A percentile compares a stretch with the other conserved stretches of the same genome.
Conservation (phyloP, 1,140 invertebrate species). For the Paralvinella palmiformis region DNA sequence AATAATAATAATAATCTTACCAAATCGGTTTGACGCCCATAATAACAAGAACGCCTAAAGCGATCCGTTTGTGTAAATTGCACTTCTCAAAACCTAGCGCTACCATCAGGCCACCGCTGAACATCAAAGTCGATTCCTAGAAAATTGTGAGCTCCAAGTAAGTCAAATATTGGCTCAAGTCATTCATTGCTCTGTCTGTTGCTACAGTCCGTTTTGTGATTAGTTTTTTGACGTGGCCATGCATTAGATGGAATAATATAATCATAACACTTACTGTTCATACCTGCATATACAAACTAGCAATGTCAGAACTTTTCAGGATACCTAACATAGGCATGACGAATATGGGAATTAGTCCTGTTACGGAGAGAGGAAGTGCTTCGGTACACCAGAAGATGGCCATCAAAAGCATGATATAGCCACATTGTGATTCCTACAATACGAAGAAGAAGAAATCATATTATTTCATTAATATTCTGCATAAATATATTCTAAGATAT, state of each 20-base stretch:
- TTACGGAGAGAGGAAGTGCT: slow-evolving; percentile 69
- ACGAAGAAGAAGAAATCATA: background rate
- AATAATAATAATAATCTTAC: slow-evolving; percentile 27
- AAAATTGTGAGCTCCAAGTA: too few relatives aligned
- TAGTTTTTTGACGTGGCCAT: too few relatives aligned
- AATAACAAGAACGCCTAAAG: slow-evolving; percentile 68
- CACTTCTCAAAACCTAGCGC: slow-evolving; percentile 79
- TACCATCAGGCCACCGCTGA: slow-evolving; percentile 63
- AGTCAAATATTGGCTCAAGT: too few relatives aligned
- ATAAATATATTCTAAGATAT: background rate
- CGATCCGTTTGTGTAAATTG: slow-evolving; percentile 76
- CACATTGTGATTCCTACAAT: slow-evolving; percentile 52
- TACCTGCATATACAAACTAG: slow-evolving; percentile 45
- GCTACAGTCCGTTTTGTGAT: too few relatives aligned
- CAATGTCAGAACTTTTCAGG: slow-evolving; percentile 13
- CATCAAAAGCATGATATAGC: slow-evolving; percentile 72
- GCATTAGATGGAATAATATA: slow-evolving; percentile 34
- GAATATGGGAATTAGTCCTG: slow-evolving; percentile 72
- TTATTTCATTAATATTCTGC: too few relatives aligned
- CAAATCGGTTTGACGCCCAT: slow-evolving; percentile 59
- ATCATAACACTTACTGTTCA: too few relatives aligned
- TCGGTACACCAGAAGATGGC: slow-evolving; percentile 76
- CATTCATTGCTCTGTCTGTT: too few relatives aligned
- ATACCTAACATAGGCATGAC: slow-evolving; percentile 59
- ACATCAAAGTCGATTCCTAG: slow-evolving; percentile 79